These are phyloP conservation scores for Lepeophtheirus salmonis DNA, from an alignment of 1,140 invertebrate genomes.

Conservation along the genomic window DNA sequence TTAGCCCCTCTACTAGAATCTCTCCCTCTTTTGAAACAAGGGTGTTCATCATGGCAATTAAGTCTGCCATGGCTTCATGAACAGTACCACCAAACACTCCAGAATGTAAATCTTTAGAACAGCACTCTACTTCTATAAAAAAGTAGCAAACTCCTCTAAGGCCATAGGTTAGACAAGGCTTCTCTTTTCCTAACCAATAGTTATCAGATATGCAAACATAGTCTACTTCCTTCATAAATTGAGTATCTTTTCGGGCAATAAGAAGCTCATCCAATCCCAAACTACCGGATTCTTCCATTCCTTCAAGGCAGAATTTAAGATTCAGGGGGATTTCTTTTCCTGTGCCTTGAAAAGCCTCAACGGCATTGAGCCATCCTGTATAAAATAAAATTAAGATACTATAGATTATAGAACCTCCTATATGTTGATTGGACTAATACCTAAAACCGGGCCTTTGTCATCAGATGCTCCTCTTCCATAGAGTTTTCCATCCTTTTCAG, in stretches of 20 bases:
- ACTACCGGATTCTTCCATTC: constrained; percentile 92
- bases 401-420: no score
- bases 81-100: constrained; percentile 82
- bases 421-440: not conserved
- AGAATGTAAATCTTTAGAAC: constrained; percentile 80
- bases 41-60: constrained; percentile 61
- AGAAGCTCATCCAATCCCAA: constrained; percentile 80
- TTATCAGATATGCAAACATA: constrained; percentile 97
- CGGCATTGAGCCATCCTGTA: constrained; percentile 70
- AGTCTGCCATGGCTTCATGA: constrained; percentile 51
- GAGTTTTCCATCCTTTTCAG: constrained; percentile 70
- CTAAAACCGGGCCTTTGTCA: constrained; percentile 65
- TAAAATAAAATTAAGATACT: not conserved
- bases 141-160: constrained; percentile 85
- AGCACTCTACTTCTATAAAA: constrained; percentile 66
- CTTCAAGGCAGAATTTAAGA: constrained; percentile 39
- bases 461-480: constrained; percentile 81
- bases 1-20: constrained; percentile 57
- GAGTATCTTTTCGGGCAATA: constrained; percentile 41
- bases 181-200: constrained; percentile 90
- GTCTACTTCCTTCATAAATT: constrained; percentile 64
- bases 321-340: constrained; percentile 62
- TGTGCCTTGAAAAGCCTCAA: constrained; percentile 63
- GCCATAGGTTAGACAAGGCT: constrained; percentile 93
- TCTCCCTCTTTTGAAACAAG: constrained; percentile 62